Base-by-base conservation (phyloP, 23 tunicate species). In the Phallusia fumigata region DNA sequence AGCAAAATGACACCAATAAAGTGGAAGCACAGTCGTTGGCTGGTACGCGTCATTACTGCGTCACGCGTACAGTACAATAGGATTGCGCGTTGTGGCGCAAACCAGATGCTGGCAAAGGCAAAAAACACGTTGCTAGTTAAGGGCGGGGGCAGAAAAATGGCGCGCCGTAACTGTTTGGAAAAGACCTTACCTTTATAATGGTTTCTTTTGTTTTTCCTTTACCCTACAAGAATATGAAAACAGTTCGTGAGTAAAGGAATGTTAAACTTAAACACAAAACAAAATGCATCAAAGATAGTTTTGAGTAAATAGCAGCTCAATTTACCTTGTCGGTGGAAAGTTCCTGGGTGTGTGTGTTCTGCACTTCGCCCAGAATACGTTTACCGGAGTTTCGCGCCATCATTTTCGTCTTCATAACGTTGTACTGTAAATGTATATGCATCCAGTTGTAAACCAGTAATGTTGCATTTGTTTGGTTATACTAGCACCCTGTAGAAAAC, bases 361-460 rank as follows among this genome's bases (percentile, higher is more conserved):
- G 88, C 32, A 92, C 87, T 83, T 92, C 97, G 26, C 97, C 97
- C 26, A 92, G 83, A 11, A 92, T 87, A 36, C 83, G 74, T 64
- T 80, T 83, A 18, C 91, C 88, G 53, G 85, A 76, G 32, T 92
- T 83, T 65, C 80, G 88, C 3, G 91, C 97, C 40, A 83, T 64
- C 82, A 82, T 79, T 47, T 92, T 87, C 1, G 97, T 92, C 80
- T 92, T 88, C 88, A 92, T 76, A 15, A 92, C 97, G 64, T 75
- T 64, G 52, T 30, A 78, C 91, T 92, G 83, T 34, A 40, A 82
- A 74, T n/a, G n/a, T n/a, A n/a, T n/a, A n/a, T n/a, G n/a, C n/a
- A n/a, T n/a, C n/a, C n/a, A n/a, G n/a, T n/a, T n/a, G n/a, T n/a
- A n/a, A n/a, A n/a, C n/a, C n/a, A n/a, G n/a, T n/a, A n/a, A n/a